phyloP scores from a whole-genome alignment of 1,140 invertebrate species.

The Trichomalopsis sarcophagae region DNA sequence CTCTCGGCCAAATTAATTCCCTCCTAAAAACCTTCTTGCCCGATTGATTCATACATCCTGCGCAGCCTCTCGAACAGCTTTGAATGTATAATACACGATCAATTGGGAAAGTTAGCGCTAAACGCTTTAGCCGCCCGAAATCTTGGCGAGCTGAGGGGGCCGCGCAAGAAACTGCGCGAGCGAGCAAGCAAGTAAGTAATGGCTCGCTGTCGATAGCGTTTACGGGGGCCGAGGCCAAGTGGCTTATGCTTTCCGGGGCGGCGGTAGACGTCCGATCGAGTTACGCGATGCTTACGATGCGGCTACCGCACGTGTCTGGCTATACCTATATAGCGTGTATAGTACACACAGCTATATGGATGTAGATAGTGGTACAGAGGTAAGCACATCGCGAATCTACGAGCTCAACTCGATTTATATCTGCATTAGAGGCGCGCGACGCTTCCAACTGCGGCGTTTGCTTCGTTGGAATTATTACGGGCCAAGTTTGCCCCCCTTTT shows the following conservation, averaged over 20 bases:
- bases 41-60: not conserved
- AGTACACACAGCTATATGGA: not conserved
- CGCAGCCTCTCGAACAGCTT: not conserved
- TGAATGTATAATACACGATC: not conserved
- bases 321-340: not conserved
- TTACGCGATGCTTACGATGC: conserved; percentile 32
- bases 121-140: not conserved
- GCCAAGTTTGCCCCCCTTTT: not conserved
- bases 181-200: conserved; percentile 36
- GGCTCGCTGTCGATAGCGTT: conserved; percentile 34
- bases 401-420: not conserved
- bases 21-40: not conserved
- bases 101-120: not conserved
- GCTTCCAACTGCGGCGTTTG: not conserved
- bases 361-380: not conserved
- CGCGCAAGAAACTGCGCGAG: not conserved
- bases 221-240: conserved; percentile 25
- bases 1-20: conserved; percentile 2
- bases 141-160: not conserved
- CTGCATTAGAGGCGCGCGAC: not conserved
- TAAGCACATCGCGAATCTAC: conserved; percentile 3
- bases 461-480: too few relatives aligned
- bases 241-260: conserved; percentile 1
- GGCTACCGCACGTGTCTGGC: not conserved
- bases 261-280: conserved; percentile 35